Conservation (phyloP, 2,113 vertebrate species). For the Callocephalon fimbriatum region DNA sequence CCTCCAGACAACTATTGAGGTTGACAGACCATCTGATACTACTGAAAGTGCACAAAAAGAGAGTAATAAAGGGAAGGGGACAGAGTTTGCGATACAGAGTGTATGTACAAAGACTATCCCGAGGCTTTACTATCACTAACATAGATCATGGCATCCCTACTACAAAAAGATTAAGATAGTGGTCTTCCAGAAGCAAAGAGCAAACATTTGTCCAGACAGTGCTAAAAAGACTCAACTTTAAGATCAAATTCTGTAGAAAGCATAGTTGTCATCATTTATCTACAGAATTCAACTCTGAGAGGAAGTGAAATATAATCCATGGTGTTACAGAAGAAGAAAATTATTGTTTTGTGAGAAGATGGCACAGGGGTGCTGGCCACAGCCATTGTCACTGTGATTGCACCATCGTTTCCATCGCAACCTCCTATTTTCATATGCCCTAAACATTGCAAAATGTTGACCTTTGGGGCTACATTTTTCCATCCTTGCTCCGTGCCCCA, state of each 20-base stretch:
- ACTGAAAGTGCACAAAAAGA: not conserved
- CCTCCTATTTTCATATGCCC: conserved; percentile 17
- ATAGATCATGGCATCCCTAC: not conserved
- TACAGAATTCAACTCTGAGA: not conserved
- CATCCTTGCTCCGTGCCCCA: conserved; percentile 32
- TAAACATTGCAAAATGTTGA: conserved; percentile 59
- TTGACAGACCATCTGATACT: not conserved
- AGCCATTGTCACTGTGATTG: not conserved
- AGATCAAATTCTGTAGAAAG: not conserved
- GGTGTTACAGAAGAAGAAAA: not conserved
- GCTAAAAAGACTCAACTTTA: not conserved
- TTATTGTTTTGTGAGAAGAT: not conserved
- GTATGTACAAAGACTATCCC: not conserved
- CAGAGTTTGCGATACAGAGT: not conserved
- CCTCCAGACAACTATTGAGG: not conserved
- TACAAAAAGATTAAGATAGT: not conserved
- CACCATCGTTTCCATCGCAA: conserved; percentile 35
- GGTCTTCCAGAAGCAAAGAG: not conserved
- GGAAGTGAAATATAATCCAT: not conserved
- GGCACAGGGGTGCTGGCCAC: not conserved
- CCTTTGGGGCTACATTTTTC: conserved; percentile 63
- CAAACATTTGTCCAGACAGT: not conserved
- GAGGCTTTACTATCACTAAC: not conserved
- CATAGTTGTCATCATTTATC: not conserved
- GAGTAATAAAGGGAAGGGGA: not conserved